A percentile compares a stretch with the other conserved stretches of the same genome.
Conservation (phyloP, 2,888 invertebrate species). For the Syrista parreyssii region DNA sequence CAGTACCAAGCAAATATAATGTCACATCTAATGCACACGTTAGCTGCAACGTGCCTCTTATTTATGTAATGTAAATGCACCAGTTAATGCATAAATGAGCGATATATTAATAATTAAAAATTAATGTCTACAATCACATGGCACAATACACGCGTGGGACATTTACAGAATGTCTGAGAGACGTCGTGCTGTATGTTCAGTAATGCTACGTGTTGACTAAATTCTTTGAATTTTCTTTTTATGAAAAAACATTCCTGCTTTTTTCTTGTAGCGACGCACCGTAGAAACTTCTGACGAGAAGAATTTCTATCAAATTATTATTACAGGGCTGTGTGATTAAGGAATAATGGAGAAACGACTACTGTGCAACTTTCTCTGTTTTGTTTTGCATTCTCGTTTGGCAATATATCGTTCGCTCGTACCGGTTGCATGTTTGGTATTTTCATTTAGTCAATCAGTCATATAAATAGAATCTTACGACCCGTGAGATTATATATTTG, state of each 20-base stretch:
- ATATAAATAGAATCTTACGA: background rate
- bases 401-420: background rate
- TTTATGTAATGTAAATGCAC: too few relatives aligned
- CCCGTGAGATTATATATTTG: background rate
- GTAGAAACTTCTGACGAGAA: background rate
- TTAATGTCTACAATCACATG: too few relatives aligned
- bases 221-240: background rate
- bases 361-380: background rate
- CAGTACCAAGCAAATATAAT: too few relatives aligned
- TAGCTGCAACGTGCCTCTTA: too few relatives aligned
- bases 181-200: background rate
- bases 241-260: background rate
- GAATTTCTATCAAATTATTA: background rate
- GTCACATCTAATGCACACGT: too few relatives aligned
- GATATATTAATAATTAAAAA: too few relatives aligned
- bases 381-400: background rate
- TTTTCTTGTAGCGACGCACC: background rate
- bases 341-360: background rate
- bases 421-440: background rate
- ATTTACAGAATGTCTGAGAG: background rate
- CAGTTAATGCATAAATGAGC: too few relatives aligned
- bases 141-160: too few relatives aligned
- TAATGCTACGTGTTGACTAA: background rate
- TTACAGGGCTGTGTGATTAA: background rate
- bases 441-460: background rate